Percentiles rank a stretch among this genome's conserved stretches.
phyloP scores from a whole-genome alignment of 2,888 invertebrate genomes.

The Pterobdella sp. region DNA sequence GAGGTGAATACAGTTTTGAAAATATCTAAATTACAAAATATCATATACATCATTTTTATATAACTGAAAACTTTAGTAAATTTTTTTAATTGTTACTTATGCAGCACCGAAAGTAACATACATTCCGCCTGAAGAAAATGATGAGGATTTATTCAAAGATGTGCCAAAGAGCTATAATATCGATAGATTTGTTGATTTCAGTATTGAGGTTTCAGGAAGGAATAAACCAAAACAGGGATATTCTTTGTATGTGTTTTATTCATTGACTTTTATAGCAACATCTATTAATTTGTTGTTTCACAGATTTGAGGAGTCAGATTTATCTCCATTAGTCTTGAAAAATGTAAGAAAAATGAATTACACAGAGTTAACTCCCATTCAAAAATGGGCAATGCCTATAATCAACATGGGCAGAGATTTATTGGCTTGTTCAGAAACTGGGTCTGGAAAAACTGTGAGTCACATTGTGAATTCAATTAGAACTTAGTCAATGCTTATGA shows the following conservation, averaged over 20 bases:
- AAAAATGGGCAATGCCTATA: slow-evolving; percentile 79
- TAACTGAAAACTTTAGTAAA: no score
- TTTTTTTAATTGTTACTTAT: neutral
- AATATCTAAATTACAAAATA: no score
- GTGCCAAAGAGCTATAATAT: slow-evolving; percentile 50
- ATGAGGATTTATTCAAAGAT: slow-evolving; percentile 43
- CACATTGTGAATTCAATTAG: no score
- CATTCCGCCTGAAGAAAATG: slow-evolving; percentile 47
- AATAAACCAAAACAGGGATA: slow-evolving; percentile 37
- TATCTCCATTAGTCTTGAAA: slow-evolving; percentile 63
- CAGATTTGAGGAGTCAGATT: slow-evolving; percentile 64
- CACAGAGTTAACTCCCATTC: slow-evolving; percentile 79
- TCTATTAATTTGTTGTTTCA: no score
- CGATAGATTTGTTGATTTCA: slow-evolving; percentile 50
- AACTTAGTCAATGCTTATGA: no score
- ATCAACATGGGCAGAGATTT: slow-evolving; percentile 73
- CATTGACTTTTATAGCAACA: no score
- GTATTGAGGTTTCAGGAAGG: slow-evolving; percentile 47
- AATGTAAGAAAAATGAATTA: slow-evolving; percentile 69
- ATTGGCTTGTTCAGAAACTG: slow-evolving; percentile 96
- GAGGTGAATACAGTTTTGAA: no score
- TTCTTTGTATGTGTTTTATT: neutral
- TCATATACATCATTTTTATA: no score
- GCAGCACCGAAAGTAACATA: slow-evolving; percentile 35
- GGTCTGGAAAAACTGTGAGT: slow-evolving; percentile 85